These are phyloP conservation scores for Mycetomoellerius zeteki DNA, from an alignment of 1,140 invertebrate genomes.

Conservation along the genomic window DNA sequence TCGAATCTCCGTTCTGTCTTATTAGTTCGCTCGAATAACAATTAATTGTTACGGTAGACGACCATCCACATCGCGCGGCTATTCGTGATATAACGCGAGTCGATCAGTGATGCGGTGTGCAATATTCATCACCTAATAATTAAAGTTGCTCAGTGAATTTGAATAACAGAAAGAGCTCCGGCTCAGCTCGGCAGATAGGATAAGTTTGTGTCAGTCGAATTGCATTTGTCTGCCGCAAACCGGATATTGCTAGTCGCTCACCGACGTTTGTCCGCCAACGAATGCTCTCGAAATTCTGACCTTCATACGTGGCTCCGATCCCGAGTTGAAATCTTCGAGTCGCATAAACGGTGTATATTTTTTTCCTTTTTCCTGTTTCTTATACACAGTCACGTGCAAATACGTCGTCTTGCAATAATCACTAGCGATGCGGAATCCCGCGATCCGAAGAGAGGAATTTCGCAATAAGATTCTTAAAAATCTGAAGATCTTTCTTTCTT, in stretches of 20 bases:
- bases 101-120: neutral
- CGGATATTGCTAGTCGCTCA: conserved; percentile 73
- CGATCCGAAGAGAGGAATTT: neutral
- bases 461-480: neutral
- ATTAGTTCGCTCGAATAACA: neutral
- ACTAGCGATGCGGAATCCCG: neutral
- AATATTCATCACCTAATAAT: neutral
- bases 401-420: conserved; percentile 21
- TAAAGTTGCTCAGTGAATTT: conserved; percentile 23
- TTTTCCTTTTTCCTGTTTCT: neutral
- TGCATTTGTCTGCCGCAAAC: conserved; percentile 66
- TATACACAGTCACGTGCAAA: neutral
- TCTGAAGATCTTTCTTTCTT: neutral
- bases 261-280: conserved; percentile 15
- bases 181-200: conserved; percentile 61
- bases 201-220: conserved; percentile 69
- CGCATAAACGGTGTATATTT: neutral
- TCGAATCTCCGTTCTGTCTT: neutral
- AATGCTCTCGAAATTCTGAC: conserved; percentile 46
- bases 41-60: neutral
- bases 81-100: neutral
- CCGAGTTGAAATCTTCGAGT: conserved; percentile 7
- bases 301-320: conserved; percentile 15
- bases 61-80: neutral
- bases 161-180: conserved; percentile 29